Percentiles rank a stretch among this genome's conserved stretches.
phyloP scores from a whole-genome alignment of 2,113 vertebrate genomes.

The Caracal caracal region DNA sequence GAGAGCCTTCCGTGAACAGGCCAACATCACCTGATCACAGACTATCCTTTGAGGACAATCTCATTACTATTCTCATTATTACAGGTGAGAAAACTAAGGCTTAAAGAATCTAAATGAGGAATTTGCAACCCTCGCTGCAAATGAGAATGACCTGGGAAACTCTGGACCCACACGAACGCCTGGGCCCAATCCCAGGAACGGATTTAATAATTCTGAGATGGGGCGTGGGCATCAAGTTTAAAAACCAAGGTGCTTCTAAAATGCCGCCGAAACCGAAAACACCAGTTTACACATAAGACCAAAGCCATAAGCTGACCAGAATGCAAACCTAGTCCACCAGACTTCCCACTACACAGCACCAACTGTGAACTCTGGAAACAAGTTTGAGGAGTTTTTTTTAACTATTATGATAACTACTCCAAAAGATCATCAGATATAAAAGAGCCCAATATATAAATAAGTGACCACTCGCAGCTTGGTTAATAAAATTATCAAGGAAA shows the following conservation, averaged over 20 bases:
- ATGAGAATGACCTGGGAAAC: neutral
- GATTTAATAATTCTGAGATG: constrained; percentile 16
- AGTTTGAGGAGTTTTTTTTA: neutral
- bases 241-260: neutral
- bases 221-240: neutral
- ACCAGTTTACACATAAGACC: neutral
- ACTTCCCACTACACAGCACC: neutral
- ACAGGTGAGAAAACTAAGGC: neutral
- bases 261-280: neutral
- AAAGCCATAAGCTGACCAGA: neutral
- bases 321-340: neutral
- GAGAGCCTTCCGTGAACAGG: neutral
- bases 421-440: constrained; percentile 34
- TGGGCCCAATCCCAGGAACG: neutral
- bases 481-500: neutral
- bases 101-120: neutral
- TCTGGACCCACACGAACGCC: neutral
- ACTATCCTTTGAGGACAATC: neutral
- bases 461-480: neutral
- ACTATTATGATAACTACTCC: neutral
- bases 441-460: constrained; percentile 10
- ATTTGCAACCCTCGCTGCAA: neutral
- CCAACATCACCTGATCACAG: neutral
- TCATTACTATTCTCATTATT: neutral
- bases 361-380: neutral